Evolutionary conservation across 2,888 invertebrate species (phyloP).

Genomic region (Parthenolecanium corni): DNA sequence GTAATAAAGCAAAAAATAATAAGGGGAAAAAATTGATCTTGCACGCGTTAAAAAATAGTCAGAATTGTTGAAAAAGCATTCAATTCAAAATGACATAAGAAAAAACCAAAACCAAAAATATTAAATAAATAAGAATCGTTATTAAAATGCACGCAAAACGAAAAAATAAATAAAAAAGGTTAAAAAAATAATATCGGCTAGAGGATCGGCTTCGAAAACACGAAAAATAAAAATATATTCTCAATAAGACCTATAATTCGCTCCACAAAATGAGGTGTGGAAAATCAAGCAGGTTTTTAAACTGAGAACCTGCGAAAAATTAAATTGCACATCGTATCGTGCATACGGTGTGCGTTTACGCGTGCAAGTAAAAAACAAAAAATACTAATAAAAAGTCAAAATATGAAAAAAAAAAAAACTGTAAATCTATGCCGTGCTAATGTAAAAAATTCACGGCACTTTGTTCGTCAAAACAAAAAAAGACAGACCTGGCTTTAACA

Average conservation of each 20-base stretch:
- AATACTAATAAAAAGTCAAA: not conserved
- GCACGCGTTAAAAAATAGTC: constrained; percentile 5
- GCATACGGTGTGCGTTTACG: not conserved
- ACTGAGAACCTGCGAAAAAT: not conserved
- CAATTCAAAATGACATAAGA: constrained; percentile 23
- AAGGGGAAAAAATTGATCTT: no score
- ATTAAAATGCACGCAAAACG: not conserved
- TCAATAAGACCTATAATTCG: not conserved
- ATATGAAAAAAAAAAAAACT: not conserved
- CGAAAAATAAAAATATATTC: not conserved
- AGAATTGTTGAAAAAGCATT: constrained; percentile 10
- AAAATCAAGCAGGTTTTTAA: no score
- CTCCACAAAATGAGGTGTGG: not conserved
- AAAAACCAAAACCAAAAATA: constrained; percentile 24
- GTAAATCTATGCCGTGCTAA: constrained; percentile 16
- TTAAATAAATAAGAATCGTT: constrained; percentile 18
- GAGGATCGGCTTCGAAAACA: constrained; percentile 4
- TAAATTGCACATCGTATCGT: not conserved
- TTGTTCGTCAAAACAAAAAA: constrained; percentile 17
- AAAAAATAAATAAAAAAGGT: constrained; percentile 6
- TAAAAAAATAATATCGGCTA: constrained; percentile 12
- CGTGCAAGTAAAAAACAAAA: not conserved
- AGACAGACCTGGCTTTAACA: constrained; percentile 95
- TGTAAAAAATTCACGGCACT: constrained; percentile 18
- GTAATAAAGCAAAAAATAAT: constrained; percentile 17